These are phyloP conservation scores for Coptodon bakossiorum DNA, from an alignment of 2,113 vertebrate genomes.

Conservation along the genomic window DNA sequence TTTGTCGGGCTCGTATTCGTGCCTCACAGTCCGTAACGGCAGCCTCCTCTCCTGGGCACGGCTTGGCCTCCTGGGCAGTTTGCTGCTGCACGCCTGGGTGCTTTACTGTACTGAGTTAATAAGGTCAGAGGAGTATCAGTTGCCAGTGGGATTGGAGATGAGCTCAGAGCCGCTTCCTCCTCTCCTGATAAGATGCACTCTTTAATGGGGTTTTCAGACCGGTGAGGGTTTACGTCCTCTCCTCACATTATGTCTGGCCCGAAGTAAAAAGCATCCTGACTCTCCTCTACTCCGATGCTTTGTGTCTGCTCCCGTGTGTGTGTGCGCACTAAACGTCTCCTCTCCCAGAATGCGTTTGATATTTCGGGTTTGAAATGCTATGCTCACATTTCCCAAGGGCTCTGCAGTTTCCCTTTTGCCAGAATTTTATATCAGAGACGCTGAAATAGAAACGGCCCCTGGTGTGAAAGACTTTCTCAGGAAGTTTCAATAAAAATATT, in stretches of 20 bases:
- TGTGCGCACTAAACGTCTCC: not conserved
- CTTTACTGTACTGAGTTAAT: conserved; percentile 58
- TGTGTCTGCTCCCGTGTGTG: not conserved
- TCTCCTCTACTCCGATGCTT: not conserved
- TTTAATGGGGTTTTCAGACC: conserved; percentile 51
- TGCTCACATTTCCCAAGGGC: conserved; percentile 51
- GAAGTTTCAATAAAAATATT: not conserved
- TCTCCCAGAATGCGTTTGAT: conserved; percentile 16
- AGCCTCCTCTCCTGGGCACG: conserved; percentile 18
- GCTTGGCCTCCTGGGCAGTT: conserved; percentile 45
- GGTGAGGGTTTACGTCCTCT: conserved; percentile 12
- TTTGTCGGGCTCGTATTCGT: not conserved
- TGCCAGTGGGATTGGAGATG: conserved; percentile 30
- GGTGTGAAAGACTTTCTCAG: not conserved
- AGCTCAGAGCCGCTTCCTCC: conserved; percentile 17
- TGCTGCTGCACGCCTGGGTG: conserved; percentile 40
- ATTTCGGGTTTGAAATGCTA: conserved; percentile 58
- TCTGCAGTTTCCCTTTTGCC: not conserved
- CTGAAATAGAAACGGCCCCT: not conserved
- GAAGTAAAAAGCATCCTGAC: conserved; percentile 2
- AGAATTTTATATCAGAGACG: not conserved
- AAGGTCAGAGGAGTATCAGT: conserved; percentile 56
- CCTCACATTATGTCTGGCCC: conserved; percentile 28
- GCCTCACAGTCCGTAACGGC: not conserved
- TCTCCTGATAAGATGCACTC: conserved; percentile 47